phyloP scores from a whole-genome alignment of 1,140 invertebrate species.

The Brachionus plicatilis region DNA sequence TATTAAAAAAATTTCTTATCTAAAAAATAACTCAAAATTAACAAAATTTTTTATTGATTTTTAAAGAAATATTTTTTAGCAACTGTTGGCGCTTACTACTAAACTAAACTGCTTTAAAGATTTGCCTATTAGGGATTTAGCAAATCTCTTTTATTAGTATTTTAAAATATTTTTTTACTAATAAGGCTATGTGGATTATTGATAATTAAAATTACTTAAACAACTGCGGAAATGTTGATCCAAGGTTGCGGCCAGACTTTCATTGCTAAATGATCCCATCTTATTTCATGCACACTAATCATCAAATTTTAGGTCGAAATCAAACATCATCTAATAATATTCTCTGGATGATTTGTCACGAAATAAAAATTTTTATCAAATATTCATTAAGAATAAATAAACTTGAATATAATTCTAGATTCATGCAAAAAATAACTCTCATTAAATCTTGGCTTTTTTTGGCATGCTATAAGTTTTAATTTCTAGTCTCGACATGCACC shows the following conservation, averaged over 20 bases:
- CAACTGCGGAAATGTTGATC: background rate
- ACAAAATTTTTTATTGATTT: background rate
- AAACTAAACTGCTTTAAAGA: background rate
- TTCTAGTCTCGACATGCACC: background rate
- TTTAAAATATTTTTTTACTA: background rate
- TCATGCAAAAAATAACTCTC: background rate
- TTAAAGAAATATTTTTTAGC: background rate
- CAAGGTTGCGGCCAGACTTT: no score
- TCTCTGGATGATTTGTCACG: background rate
- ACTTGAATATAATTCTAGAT: background rate
- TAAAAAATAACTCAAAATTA: no score
- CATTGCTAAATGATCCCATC: background rate
- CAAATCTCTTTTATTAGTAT: background rate
- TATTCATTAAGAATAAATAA: background rate
- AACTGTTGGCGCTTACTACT: background rate
- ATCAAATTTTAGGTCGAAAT: background rate
- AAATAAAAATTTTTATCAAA: background rate
- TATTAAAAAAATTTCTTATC: no score
- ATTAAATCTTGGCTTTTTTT: background rate
- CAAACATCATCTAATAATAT: background rate
- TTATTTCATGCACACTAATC: background rate
- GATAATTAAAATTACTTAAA: background rate
- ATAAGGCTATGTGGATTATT: background rate
- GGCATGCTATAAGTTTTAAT: background rate
- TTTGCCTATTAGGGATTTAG: background rate